phyloP scores from a whole-genome alignment of 2,113 vertebrate species.

The Geothlypis trichas region DNA sequence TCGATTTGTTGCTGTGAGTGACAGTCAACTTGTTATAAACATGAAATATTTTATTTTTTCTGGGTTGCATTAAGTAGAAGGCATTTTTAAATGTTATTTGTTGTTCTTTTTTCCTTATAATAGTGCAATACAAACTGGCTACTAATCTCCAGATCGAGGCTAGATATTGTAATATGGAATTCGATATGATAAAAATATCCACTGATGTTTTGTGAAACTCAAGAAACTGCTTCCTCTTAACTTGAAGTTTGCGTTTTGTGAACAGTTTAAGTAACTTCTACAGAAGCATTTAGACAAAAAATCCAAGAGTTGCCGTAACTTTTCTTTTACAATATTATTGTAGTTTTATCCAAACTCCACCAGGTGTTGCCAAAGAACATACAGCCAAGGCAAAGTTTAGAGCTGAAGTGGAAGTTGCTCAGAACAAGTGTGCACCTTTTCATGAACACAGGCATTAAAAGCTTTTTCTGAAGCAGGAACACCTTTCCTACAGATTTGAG shows the following conservation, averaged over 20 bases:
- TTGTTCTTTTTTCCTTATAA: neutral
- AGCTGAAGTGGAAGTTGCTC: conserved; percentile 38
- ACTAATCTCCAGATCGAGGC: neutral
- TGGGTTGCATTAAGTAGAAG: neutral
- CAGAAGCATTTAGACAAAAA: neutral
- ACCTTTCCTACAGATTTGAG: neutral
- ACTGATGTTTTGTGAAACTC: neutral
- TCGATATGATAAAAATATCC: neutral
- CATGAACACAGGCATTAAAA: neutral
- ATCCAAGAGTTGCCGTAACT: neutral
- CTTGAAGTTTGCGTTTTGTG: neutral
- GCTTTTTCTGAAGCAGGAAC: neutral
- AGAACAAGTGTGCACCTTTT: neutral
- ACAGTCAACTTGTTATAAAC: neutral
- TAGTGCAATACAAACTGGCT: neutral
- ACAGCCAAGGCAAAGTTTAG: conserved; percentile 49
- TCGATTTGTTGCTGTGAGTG: neutral
- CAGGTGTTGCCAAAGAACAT: conserved; percentile 88
- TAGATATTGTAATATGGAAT: neutral
- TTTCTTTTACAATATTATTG: conserved; percentile 37
- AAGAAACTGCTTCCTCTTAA: neutral
- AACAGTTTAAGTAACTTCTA: neutral
- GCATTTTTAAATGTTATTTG: neutral
- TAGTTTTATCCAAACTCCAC: conserved; percentile 80
- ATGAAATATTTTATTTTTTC: neutral